These are phyloP conservation scores for Thunnus albacares DNA, from an alignment of 2,797 vertebrate species.

Conservation along the genomic window DNA sequence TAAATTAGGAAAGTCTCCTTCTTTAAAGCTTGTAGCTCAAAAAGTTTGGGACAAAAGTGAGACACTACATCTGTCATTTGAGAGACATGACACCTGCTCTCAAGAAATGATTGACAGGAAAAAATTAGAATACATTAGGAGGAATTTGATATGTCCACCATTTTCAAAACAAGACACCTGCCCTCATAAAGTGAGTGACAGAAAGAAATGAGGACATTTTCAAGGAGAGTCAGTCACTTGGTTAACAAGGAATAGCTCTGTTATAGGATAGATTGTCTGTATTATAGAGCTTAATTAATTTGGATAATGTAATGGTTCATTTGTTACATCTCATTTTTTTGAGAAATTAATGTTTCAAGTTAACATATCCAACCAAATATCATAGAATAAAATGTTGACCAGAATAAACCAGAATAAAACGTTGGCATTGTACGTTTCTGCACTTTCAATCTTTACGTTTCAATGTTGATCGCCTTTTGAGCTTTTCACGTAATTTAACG, in stretches of 20 bases:
- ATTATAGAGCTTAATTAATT: not conserved
- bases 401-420: too few species aligned
- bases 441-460: too few species aligned
- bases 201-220: not conserved
- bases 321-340: not conserved
- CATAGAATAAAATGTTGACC: too few species aligned
- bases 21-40: slow-evolving; percentile 22
- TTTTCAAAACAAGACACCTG: slow-evolving; percentile 39
- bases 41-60: slow-evolving; percentile 47
- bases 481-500: too few species aligned
- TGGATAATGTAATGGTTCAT: not conserved
- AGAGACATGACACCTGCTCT: slow-evolving; percentile 44
- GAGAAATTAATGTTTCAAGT: not conserved
- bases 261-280: not conserved
- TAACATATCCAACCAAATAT: not conserved
- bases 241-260: not conserved
- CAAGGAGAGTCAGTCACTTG: slow-evolving; percentile 21
- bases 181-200: slow-evolving; percentile 34
- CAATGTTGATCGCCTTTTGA: too few species aligned
- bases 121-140: slow-evolving; percentile 41
- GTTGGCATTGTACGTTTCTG: too few species aligned
- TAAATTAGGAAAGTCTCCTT: slow-evolving; percentile 42
- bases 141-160: slow-evolving; percentile 42
- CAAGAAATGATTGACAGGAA: slow-evolving; percentile 56
- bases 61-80: slow-evolving; percentile 23